Evolutionary conservation across 2,797 vertebrate species (phyloP).

Genomic region (Craterocephalus amniculus): DNA sequence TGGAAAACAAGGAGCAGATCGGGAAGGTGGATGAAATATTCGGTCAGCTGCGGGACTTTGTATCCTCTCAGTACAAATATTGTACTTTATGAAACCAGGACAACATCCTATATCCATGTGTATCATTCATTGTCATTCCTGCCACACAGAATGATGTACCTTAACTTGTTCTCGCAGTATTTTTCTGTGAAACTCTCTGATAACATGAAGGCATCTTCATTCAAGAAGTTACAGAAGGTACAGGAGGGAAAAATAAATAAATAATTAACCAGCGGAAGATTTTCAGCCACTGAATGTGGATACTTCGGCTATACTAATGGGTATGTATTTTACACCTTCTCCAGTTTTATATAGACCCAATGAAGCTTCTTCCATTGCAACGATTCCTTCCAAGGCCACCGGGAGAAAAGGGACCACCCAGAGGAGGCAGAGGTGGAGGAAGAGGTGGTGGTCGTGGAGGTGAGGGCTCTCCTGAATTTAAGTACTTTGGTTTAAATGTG

Average conservation of each 20-base stretch:
- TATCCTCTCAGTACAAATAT: slow-evolving; percentile 86
- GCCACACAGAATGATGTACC: slow-evolving; percentile 8
- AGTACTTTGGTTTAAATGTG: neutral
- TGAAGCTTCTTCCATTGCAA: slow-evolving; percentile 94
- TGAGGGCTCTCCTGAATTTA: slow-evolving; percentile 25
- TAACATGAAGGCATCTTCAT: slow-evolving; percentile 97
- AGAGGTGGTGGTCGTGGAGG: slow-evolving; percentile 86
- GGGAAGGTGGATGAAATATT: slow-evolving; percentile 99
- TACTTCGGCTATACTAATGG: fast-evolving
- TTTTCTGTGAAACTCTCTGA: slow-evolving; percentile 98
- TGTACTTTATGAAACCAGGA: neutral
- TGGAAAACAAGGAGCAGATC: slow-evolving; percentile 99
- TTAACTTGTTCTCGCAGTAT: slow-evolving; percentile 84
- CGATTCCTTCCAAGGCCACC: slow-evolving; percentile 95
- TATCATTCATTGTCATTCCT: neutral
- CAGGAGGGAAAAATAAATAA: neutral
- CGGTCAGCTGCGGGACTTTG: slow-evolving; percentile 95
- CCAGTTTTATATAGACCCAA: slow-evolving; percentile 97
- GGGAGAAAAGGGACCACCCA: slow-evolving; percentile 91
- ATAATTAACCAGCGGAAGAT: fast-evolving
- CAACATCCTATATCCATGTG: too few relatives aligned
- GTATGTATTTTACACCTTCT: neutral
- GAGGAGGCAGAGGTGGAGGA: slow-evolving; percentile 89
- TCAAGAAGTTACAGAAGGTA: slow-evolving; percentile 98
- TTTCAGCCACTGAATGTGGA: neutral